Conservation (phyloP, 2,888 invertebrate species). For the Eupelmus urozonus region DNA sequence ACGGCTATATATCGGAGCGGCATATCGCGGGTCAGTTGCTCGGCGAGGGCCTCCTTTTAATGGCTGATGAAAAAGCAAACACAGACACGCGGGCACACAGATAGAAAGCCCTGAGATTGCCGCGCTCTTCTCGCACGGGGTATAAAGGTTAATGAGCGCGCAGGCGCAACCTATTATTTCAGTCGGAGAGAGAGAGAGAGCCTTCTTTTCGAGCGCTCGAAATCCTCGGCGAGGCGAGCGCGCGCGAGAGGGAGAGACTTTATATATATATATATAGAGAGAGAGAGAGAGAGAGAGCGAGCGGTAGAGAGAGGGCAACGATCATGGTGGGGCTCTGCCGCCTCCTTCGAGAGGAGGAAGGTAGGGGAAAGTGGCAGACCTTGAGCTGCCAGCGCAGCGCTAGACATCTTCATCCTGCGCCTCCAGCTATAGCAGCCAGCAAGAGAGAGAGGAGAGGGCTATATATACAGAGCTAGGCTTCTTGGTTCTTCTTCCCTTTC, state of each 20-base stretch:
- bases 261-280: not conserved
- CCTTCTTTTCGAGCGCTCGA: too few relatives aligned
- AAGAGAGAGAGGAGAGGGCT: not conserved
- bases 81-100: slow-evolving; percentile 9
- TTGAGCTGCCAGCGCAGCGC: slow-evolving; percentile 76
- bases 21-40: slow-evolving; percentile 9
- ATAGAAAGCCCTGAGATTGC: slow-evolving; percentile 67
- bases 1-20: not conserved
- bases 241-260: too few relatives aligned
- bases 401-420: slow-evolving; percentile 77
- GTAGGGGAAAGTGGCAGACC: slow-evolving; percentile 74
- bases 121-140: slow-evolving; percentile 73
- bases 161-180: slow-evolving; percentile 77
- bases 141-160: slow-evolving; percentile 77
- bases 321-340: slow-evolving; percentile 54
- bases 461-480: not conserved
- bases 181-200: slow-evolving; percentile 37
- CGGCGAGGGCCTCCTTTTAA: slow-evolving; percentile 28
- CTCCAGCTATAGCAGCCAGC: slow-evolving; percentile 39
- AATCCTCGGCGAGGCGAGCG: slow-evolving; percentile 6
- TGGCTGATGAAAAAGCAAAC: slow-evolving; percentile 57
- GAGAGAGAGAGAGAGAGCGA: not conserved
- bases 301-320: not conserved
- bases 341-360: slow-evolving; percentile 42
- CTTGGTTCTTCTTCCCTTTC: not conserved